Evolutionary conservation across 2,113 vertebrate genomes (phyloP).

Genomic region (Dromaius novaehollandiae): DNA sequence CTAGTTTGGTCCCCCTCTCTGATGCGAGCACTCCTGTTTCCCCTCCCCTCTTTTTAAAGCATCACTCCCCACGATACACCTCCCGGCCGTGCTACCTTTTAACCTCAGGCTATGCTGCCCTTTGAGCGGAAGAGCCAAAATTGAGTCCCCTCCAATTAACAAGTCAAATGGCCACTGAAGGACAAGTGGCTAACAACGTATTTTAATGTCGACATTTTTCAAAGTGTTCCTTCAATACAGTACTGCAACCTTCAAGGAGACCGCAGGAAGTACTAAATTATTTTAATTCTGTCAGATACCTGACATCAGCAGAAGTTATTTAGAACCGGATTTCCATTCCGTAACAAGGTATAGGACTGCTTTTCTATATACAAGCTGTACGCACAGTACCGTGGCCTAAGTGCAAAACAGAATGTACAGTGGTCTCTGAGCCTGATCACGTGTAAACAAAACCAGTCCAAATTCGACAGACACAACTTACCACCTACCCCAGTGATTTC

Average conservation of each 20-base stretch:
- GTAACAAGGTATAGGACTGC: neutral
- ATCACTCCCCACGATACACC: neutral
- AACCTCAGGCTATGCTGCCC: neutral
- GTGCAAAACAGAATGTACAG: neutral
- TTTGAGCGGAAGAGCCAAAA: neutral
- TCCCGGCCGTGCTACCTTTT: neutral
- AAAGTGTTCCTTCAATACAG: neutral
- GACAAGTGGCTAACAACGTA: neutral
- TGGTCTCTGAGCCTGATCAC: neutral
- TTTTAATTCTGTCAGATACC: neutral
- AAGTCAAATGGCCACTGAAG: accelerated
- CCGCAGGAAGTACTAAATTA: neutral
- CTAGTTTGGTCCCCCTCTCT: neutral
- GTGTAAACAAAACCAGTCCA: conserved; percentile 14
- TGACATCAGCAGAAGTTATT: neutral
- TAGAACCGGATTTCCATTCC: neutral
- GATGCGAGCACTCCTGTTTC: neutral
- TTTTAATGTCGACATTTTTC: neutral
- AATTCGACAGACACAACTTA: neutral
- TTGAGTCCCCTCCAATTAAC: neutral
- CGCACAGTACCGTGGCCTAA: accelerated
- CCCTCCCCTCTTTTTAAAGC: neutral
- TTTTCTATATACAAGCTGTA: neutral
- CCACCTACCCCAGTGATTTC: neutral
- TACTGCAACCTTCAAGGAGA: neutral